A percentile compares a stretch with the other conserved stretches of the same genome.
Evolutionary conservation across 2,888 invertebrate species (phyloP).

Genomic region (Sinelater perroti): DNA sequence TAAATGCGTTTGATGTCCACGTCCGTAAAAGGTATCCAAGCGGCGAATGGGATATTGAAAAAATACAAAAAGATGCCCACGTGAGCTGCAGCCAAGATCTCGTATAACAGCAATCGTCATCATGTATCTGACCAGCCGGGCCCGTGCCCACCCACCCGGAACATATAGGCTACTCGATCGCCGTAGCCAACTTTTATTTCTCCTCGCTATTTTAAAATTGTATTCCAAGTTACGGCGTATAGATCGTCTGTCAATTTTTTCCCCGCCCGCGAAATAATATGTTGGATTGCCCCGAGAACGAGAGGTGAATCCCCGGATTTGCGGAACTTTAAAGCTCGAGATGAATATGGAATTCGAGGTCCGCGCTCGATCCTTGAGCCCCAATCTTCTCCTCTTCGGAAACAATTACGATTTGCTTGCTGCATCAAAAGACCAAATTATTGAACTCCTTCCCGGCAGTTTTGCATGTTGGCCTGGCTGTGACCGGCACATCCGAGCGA

Average conservation of each 20-base stretch:
- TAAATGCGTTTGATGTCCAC: slow-evolving; percentile 9
- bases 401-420: slow-evolving; percentile 38
- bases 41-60: slow-evolving; percentile 40
- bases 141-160: slow-evolving; percentile 48
- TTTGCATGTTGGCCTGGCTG: slow-evolving; percentile 21
- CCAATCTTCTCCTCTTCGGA: slow-evolving; percentile 35
- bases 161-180: slow-evolving; percentile 49
- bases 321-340: slow-evolving; percentile 36
- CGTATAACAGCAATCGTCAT: slow-evolving; percentile 52
- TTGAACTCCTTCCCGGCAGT: slow-evolving; percentile 27
- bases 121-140: slow-evolving; percentile 51
- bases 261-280: slow-evolving; percentile 44
- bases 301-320: slow-evolving; percentile 38
- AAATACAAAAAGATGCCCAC: slow-evolving; percentile 39
- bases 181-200: slow-evolving; percentile 48
- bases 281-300: slow-evolving; percentile 34
- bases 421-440: slow-evolving; percentile 36
- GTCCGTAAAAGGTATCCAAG: slow-evolving; percentile 17
- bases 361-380: slow-evolving; percentile 35
- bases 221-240: slow-evolving; percentile 49
- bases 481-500: slow-evolving; percentile 23
- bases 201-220: slow-evolving; percentile 49
- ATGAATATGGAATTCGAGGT: slow-evolving; percentile 38
- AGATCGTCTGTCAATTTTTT: slow-evolving; percentile 54
- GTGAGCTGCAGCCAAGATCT: slow-evolving; percentile 30